A percentile compares a stretch with the other conserved stretches of the same genome.
phyloP scores from a whole-genome alignment of 2,113 vertebrate species.

The Puffinus mauretanicus region DNA sequence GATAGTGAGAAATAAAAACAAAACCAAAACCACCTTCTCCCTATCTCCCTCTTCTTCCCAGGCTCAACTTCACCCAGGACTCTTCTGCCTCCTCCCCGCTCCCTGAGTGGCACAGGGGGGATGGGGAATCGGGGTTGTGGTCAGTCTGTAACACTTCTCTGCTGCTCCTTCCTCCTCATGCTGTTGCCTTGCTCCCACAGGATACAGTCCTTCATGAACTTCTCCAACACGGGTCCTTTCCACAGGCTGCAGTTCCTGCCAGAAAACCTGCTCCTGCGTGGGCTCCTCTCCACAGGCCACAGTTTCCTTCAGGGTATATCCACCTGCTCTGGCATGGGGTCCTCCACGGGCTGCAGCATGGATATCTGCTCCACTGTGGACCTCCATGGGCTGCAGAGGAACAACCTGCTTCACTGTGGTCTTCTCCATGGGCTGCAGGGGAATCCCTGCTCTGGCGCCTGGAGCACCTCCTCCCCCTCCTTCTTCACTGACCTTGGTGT shows the following conservation, averaged over 20 bases:
- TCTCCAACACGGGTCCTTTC: neutral
- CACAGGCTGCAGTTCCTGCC: neutral
- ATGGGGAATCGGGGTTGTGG: neutral
- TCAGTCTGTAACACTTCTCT: neutral
- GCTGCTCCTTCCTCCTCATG: accelerated
- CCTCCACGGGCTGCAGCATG: accelerated
- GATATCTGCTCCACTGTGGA: neutral
- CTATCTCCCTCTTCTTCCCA: neutral
- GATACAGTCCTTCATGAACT: neutral
- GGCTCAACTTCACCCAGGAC: neutral
- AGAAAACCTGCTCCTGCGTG: neutral
- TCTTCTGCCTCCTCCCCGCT: neutral
- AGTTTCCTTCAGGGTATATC: neutral
- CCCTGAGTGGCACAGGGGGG: too few relatives aligned
- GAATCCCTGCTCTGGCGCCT: neutral
- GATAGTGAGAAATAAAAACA: neutral
- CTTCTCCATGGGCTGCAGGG: neutral
- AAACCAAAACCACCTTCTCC: accelerated
- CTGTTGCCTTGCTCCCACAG: neutral
- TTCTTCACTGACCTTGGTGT: neutral
- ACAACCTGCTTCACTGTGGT: neutral
- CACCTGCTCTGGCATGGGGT: neutral
- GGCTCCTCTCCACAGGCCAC: neutral
- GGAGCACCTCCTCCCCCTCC: neutral
- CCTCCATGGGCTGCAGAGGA: neutral